A percentile compares a stretch with the other conserved stretches of the same genome.
phyloP scores from a whole-genome alignment of 2,888 invertebrate genomes.

The Drosophila pseudotakahashii region DNA sequence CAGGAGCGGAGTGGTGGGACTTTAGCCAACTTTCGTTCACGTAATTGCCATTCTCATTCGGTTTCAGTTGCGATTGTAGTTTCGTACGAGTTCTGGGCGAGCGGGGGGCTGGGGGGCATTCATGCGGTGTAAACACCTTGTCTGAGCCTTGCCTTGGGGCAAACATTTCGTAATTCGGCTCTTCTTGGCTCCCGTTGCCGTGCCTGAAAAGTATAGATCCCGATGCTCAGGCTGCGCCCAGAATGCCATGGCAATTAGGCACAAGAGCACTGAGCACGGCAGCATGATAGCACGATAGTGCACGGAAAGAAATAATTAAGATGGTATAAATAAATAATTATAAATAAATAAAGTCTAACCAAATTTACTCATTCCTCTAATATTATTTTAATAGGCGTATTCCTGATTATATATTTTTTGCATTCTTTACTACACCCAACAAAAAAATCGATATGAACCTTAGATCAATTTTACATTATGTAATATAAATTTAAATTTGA shows the following conservation, averaged over 20 bases:
- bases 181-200: slow-evolving; percentile 32
- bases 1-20: slow-evolving; percentile 12
- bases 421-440: too few relatives aligned
- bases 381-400: too few relatives aligned
- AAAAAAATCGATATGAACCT: too few relatives aligned
- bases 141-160: slow-evolving; percentile 52
- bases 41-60: slow-evolving; percentile 51
- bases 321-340: too few relatives aligned
- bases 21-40: slow-evolving; percentile 51
- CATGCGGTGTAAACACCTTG: slow-evolving; percentile 69
- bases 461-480: too few relatives aligned
- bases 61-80: slow-evolving; percentile 42
- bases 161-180: slow-evolving; percentile 70
- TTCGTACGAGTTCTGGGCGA: slow-evolving; percentile 9
- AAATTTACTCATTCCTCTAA: too few relatives aligned
- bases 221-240: slow-evolving; percentile 39
- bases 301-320: slow-evolving; percentile 4
- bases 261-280: slow-evolving; percentile 24
- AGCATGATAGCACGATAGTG: slow-evolving; percentile 10
- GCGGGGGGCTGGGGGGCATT: slow-evolving; percentile 3
- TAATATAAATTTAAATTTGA: too few relatives aligned
- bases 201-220: slow-evolving; percentile 32
- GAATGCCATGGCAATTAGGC: slow-evolving; percentile 64
- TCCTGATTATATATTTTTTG: too few relatives aligned
- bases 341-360: too few relatives aligned